These are phyloP conservation scores for Phocides pigmalion DNA, from an alignment of 1,140 invertebrate species.

Conservation along the genomic window DNA sequence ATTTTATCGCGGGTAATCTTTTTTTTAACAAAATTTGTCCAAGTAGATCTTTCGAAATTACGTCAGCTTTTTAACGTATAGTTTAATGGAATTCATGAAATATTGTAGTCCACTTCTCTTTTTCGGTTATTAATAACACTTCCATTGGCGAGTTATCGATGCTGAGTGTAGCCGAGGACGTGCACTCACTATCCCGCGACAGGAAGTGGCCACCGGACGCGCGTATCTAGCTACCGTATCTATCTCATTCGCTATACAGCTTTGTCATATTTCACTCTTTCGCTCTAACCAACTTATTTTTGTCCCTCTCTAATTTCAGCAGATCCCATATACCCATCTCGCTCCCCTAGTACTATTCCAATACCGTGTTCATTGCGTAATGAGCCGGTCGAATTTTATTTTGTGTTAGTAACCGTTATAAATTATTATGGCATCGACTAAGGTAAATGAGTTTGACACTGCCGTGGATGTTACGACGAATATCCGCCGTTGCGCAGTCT, in stretches of 20 bases:
- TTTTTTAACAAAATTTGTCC: too few species aligned
- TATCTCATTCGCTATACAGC: constrained; percentile 73
- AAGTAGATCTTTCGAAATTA: too few species aligned
- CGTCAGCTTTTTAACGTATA: neutral
- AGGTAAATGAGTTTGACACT: constrained; percentile 41
- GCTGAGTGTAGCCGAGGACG: constrained; percentile 36
- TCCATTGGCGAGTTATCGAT: constrained; percentile 22
- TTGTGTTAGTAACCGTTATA: constrained; percentile 71
- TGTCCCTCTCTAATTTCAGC: constrained; percentile 51
- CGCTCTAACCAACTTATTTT: constrained; percentile 47
- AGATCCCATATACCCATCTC: constrained; percentile 48
- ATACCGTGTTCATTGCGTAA: constrained; percentile 66
- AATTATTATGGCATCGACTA: constrained; percentile 63
- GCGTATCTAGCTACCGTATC: constrained; percentile 77
- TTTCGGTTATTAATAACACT: neutral
- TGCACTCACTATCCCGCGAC: constrained; percentile 50
- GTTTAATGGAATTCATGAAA: neutral
- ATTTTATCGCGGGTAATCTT: too few species aligned
- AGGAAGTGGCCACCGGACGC: constrained; percentile 78
- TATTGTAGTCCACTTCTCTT: neutral
- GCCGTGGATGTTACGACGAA: constrained; percentile 27
- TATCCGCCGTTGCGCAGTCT: constrained; percentile 28
- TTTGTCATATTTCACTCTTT: constrained; percentile 60
- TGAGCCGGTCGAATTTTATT: constrained; percentile 74
- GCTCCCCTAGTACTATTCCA: constrained; percentile 56